phyloP scores from a whole-genome alignment of 2,888 invertebrate genomes.

The Lacanobia wlatinum region DNA sequence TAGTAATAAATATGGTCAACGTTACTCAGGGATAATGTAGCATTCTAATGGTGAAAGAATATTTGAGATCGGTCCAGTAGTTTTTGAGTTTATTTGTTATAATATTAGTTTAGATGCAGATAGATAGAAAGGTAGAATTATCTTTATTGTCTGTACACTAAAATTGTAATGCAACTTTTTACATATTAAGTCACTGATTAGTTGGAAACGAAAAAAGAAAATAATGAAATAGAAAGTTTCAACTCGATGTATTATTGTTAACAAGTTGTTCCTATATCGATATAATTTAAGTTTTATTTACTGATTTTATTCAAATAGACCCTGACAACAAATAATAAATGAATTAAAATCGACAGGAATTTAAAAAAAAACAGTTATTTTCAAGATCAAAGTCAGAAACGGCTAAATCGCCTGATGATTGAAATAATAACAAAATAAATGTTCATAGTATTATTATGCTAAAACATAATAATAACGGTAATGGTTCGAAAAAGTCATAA shows the following conservation, averaged over 20 bases:
- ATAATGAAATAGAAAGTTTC: background rate
- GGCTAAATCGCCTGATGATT: background rate
- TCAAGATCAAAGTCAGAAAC: constrained; percentile 35
- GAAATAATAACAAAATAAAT: constrained; percentile 9
- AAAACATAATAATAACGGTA: constrained; percentile 16
- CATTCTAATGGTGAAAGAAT: too few relatives aligned
- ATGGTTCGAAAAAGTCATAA: constrained; percentile 10
- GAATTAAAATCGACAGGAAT: background rate
- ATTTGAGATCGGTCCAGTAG: too few relatives aligned
- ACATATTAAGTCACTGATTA: too few relatives aligned
- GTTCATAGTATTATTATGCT: constrained; percentile 23
- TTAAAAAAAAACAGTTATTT: constrained; percentile 14
- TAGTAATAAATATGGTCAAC: too few relatives aligned
- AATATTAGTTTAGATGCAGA: too few relatives aligned
- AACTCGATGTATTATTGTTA: background rate
- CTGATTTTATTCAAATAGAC: background rate
- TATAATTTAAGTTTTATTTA: background rate
- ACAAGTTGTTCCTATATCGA: background rate
- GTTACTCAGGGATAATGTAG: too few relatives aligned
- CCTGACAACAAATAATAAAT: background rate
- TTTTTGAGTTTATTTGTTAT: too few relatives aligned
- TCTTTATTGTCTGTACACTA: too few relatives aligned
- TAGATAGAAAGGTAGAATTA: too few relatives aligned
- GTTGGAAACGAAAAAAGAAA: background rate
- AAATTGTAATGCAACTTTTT: too few relatives aligned